Percentiles rank a stretch among this genome's conserved stretches.
phyloP scores from a whole-genome alignment of 35 echinoderm and acorn worm genomes.

The Diadema setosum region DNA sequence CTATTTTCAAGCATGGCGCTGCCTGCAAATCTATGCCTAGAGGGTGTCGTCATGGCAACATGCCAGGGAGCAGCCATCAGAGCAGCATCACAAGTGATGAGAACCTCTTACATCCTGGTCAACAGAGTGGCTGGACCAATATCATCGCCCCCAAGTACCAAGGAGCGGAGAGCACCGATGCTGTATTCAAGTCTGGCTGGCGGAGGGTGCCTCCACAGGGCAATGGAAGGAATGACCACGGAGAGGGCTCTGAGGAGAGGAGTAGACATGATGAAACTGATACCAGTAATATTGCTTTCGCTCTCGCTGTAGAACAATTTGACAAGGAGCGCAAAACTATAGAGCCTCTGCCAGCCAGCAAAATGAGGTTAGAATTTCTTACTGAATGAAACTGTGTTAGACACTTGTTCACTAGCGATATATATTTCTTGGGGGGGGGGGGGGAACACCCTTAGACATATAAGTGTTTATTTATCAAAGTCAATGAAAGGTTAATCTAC shows the following conservation, averaged over 20 bases:
- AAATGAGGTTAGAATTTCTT: neutral
- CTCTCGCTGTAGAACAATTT: neutral
- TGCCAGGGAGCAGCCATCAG: neutral
- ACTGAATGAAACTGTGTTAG: neutral
- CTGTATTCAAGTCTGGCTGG: neutral
- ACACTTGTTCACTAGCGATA: neutral
- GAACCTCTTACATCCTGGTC: neutral
- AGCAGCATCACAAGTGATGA: neutral
- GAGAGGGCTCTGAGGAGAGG: too few species aligned
- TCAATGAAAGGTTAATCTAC: neutral
- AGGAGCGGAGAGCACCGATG: neutral
- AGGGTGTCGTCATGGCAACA: neutral
- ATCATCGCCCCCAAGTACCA: neutral
- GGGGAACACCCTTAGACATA: neutral
- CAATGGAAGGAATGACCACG: neutral
- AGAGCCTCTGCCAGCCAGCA: neutral
- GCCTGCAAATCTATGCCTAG: neutral
- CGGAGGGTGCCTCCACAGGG: neutral
- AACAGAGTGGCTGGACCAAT: neutral
- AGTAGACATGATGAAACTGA: too few species aligned
- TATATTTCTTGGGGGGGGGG: neutral
- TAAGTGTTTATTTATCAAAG: neutral
- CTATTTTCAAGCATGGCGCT: neutral
- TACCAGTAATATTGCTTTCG: neutral
- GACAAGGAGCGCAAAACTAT: neutral